Base-by-base conservation (phyloP, 1,140 invertebrate genomes). In the Monochamus saltuarius region DNA sequence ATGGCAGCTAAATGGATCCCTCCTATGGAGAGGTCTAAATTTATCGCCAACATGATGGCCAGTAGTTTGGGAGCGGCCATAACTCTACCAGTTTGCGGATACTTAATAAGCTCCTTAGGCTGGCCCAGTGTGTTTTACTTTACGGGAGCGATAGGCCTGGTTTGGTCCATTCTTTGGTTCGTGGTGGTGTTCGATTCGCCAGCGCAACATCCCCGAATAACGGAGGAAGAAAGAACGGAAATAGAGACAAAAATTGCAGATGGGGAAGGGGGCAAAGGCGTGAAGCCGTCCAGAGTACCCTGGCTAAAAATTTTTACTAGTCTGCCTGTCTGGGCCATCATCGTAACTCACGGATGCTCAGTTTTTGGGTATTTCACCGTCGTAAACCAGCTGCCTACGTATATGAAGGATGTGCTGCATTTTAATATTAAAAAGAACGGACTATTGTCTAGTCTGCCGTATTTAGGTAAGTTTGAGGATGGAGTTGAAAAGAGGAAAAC, bases 301-400 rank as follows among this genome's bases (percentile, higher is more conserved):
- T 97, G 94, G 94, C 79, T 77, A 37, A 71, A 80, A 17, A 83
- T 98, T 61, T 75, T 97, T 6, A 87, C 84, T 0, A 95, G 94
- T 0, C 70, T 82, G 1, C 89, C 94, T 0, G 93, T 98, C 3
- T 96, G 92, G 92, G 94, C 94, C 1, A 93, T 97, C 71, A 84
- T 97, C 52, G 77, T 95, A 14, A 92, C 91, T 0, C 95, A 98
- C 74, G 91, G 87, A 36, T 87, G 91, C 54, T 93, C 93, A 60
- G 95, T 97, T 59, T 98, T 95, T 81, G 91, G 93, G 0, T 97
- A 95, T 79, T 97, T 97, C 79, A 97, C 92, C 3, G 87, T 98
- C 42, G 85, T 97, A 50, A 94, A 94, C 75, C 91, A 95, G 72
- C 81, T 98, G 55, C 96, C 96, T 7, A 95, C 90, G 0, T 99